phyloP scores from a whole-genome alignment of 1,140 invertebrate genomes.

The Oppia nitens region DNA sequence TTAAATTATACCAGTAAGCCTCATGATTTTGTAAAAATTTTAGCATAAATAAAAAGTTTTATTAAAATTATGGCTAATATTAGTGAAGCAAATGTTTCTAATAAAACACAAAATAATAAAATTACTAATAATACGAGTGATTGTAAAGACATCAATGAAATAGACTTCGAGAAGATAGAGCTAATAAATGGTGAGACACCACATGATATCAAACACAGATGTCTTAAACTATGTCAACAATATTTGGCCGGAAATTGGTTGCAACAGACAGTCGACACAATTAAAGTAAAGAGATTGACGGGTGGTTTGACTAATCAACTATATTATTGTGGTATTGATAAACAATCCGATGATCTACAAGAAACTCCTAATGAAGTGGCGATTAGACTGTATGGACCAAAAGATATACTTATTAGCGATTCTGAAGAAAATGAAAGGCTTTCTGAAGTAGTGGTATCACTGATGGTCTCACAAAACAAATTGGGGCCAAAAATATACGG shows the following conservation, averaged over 20 bases:
- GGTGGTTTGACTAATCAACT: slow-evolving; percentile 1
- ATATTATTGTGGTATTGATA: not conserved
- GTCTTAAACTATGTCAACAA: not conserved
- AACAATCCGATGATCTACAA: not conserved
- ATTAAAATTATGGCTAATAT: no score
- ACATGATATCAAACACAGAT: not conserved
- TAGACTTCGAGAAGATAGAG: not conserved
- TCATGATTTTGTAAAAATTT: no score
- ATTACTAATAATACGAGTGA: no score
- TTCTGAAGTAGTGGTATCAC: not conserved
- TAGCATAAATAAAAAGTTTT: no score
- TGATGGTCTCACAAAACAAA: not conserved
- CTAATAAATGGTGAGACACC: not conserved
- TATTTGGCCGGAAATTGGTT: slow-evolving; percentile 1
- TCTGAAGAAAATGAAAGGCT: not conserved
- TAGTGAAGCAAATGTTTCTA: no score
- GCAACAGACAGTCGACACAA: not conserved
- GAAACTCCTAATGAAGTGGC: slow-evolving; percentile 4
- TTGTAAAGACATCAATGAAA: no score
- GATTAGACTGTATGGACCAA: slow-evolving; percentile 6
- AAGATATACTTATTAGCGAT: not conserved
- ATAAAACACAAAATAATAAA: no score
- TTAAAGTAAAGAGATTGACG: not conserved
- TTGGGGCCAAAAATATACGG: slow-evolving; percentile 9
- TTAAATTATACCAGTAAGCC: no score